These are phyloP conservation scores for Hyperopisus bebe DNA, from an alignment of 2,113 vertebrate genomes.

Conservation along the genomic window DNA sequence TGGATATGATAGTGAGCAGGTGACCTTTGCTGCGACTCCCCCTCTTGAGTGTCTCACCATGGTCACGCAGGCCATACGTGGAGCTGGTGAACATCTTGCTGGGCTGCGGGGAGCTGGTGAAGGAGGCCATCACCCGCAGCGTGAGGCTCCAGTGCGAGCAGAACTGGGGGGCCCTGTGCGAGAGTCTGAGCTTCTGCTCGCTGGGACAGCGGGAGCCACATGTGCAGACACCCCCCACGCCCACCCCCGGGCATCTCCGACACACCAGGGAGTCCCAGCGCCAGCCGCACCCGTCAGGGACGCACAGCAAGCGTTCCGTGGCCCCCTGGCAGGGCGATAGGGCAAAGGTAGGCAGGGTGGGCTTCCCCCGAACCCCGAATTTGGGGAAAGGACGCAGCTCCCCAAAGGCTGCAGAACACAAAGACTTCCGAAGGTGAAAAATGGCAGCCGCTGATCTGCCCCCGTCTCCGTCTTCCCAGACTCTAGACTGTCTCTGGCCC, in stretches of 20 bases:
- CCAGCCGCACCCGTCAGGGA: not conserved
- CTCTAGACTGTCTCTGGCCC: not conserved
- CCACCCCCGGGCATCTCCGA: constrained; percentile 9
- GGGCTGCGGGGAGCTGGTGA: constrained; percentile 78
- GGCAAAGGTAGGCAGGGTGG: constrained; percentile 51
- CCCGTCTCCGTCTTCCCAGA: not conserved
- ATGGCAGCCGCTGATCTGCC: not conserved
- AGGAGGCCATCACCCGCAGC: constrained; percentile 67
- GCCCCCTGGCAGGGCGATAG: constrained; percentile 37
- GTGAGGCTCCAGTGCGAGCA: constrained; percentile 79
- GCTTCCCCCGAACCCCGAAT: constrained; percentile 33
- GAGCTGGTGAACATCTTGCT: constrained; percentile 88
- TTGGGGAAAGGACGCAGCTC: constrained; percentile 45
- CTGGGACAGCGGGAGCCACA: constrained; percentile 20
- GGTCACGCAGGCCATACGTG: constrained; percentile 70
- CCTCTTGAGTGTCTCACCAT: not conserved
- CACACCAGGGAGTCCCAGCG: constrained; percentile 41
- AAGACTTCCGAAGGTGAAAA: constrained; percentile 72
- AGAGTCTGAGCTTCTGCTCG: constrained; percentile 73
- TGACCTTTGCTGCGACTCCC: not conserved
- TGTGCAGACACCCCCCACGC: constrained; percentile 17
- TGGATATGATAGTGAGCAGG: not conserved
- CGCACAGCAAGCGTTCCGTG: not conserved
- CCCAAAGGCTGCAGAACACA: constrained; percentile 53
- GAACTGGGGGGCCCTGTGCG: constrained; percentile 83